Percentiles rank a stretch among this genome's conserved stretches.
Conservation (phyloP, 2,888 invertebrate species). For the Tetragnatha montana region DNA sequence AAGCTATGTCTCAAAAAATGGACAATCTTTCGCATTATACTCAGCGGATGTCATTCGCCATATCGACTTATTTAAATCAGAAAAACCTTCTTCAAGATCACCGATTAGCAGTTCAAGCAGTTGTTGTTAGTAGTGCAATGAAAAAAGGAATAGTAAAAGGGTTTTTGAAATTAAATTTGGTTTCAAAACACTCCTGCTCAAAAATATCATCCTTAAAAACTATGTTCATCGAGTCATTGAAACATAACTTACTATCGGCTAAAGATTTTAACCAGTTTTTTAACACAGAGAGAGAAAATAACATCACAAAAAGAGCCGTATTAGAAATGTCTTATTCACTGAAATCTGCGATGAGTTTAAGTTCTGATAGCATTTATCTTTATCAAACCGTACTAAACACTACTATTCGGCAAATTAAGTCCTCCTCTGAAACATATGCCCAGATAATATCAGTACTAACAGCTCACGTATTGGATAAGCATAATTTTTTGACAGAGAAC, state of each 20-base stretch:
- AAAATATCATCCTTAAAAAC: background rate
- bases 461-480: conserved; percentile 6
- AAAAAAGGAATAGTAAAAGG: conserved; percentile 15
- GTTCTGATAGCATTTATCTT: background rate
- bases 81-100: background rate
- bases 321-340: conserved; percentile 11
- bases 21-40: background rate
- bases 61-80: conserved; percentile 15
- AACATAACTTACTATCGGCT: conserved; percentile 10
- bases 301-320: background rate
- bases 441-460: conserved; percentile 3
- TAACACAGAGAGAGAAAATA: background rate
- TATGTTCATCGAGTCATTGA: conserved; percentile 20
- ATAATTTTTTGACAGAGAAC: background rate
- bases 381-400: background rate
- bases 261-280: conserved; percentile 17
- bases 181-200: background rate
- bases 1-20: conserved; percentile 8
- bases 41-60: background rate
- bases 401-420: conserved; percentile 5
- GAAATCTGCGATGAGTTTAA: background rate
- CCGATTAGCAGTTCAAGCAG: conserved; percentile 21
- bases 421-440: conserved; percentile 20
- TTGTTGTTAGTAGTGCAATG: conserved; percentile 2
- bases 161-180: conserved; percentile 2